These are phyloP conservation scores for Troglohyphantes excavatus DNA, from an alignment of 2,888 invertebrate species.

Conservation along the genomic window DNA sequence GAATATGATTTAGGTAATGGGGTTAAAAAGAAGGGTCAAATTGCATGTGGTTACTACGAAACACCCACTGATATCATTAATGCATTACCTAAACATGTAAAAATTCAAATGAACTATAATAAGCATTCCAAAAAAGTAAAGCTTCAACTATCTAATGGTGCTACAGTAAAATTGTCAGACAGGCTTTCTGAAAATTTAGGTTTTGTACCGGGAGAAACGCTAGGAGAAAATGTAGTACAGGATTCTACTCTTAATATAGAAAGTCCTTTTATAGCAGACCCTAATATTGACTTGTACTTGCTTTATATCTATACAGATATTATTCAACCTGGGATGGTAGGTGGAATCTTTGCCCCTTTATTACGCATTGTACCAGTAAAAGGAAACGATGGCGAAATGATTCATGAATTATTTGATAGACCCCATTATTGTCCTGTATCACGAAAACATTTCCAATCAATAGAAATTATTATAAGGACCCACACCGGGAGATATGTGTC, in stretches of 20 bases:
- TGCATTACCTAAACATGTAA: background rate
- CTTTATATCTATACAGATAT: slow-evolving; percentile 81
- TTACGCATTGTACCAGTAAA: slow-evolving; percentile 80
- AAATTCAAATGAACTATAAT: background rate
- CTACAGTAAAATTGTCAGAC: background rate
- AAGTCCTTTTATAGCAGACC: slow-evolving; percentile 24
- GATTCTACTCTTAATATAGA: background rate
- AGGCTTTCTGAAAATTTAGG: slow-evolving; percentile 15
- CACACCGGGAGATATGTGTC: slow-evolving; percentile 22
- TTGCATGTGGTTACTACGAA: slow-evolving; percentile 31
- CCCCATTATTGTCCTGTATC: slow-evolving; percentile 34
- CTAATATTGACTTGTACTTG: slow-evolving; percentile 55
- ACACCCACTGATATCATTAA: slow-evolving; percentile 10
- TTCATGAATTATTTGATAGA: slow-evolving; percentile 5
- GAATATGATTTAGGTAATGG: slow-evolving; percentile 6
- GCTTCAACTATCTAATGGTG: background rate
- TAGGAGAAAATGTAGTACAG: background rate
- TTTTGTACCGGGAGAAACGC: too few species aligned
- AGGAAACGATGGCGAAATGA: slow-evolving; percentile 27
- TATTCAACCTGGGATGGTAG: slow-evolving; percentile 79
- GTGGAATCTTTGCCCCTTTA: slow-evolving; percentile 80
- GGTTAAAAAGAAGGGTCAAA: background rate
- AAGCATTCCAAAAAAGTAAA: slow-evolving; percentile 1
- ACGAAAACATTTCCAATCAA: slow-evolving; percentile 11
- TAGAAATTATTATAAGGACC: slow-evolving; percentile 29